Conservation (phyloP, 2,113 vertebrate species). For the Python bivittatus region DNA sequence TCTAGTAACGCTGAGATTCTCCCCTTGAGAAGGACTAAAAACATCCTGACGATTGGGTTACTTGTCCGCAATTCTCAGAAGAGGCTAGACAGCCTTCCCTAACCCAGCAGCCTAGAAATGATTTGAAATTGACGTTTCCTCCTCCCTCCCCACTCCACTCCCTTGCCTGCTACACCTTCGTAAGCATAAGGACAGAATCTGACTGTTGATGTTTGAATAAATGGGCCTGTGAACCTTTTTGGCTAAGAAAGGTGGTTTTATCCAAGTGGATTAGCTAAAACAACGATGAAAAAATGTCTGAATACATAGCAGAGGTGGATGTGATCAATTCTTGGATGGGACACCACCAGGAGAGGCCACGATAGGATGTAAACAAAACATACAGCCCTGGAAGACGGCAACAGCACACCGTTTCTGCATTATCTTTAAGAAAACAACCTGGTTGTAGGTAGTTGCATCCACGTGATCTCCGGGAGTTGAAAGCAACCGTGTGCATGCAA, state of each 20-base stretch:
- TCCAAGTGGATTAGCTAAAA: neutral
- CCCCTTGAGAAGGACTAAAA: no score
- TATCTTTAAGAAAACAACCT: neutral
- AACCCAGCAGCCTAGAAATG: neutral
- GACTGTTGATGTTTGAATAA: neutral
- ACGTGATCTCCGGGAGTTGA: neutral
- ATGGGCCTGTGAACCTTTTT: neutral
- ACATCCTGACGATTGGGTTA: neutral
- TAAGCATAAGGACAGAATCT: neutral
- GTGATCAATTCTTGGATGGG: neutral
- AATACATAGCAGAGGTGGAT: neutral
- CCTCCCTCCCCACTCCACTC: neutral
- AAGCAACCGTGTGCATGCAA: neutral
- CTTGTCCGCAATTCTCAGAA: neutral
- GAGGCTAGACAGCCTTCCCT: neutral
- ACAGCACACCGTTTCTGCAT: neutral
- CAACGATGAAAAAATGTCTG: neutral
- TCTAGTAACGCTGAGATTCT: no score
- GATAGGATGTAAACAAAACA: neutral
- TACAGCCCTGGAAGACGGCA: neutral
- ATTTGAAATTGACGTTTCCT: neutral
- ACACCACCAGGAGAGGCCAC: neutral
- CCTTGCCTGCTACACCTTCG: neutral
- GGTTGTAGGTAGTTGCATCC: neutral
- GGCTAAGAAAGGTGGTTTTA: neutral